Percentiles rank a stretch among this genome's conserved stretches.
Evolutionary conservation across 1,140 invertebrate species (phyloP).

Genomic region (Drosophila seguyi): DNA sequence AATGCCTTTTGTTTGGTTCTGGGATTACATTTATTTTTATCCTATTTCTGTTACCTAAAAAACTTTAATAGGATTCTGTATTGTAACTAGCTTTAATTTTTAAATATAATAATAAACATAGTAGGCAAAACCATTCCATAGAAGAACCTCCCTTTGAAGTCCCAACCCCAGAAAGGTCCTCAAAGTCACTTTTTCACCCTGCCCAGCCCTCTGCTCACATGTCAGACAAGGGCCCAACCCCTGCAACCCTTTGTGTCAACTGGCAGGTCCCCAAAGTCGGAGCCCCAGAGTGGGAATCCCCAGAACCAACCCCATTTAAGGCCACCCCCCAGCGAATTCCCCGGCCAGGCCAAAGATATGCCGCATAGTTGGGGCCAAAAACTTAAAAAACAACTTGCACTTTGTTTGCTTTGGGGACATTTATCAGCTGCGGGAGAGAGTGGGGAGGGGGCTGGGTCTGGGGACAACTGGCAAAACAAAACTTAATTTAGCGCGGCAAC

Average conservation of each 20-base stretch:
- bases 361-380: slow-evolving; percentile 72
- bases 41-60: too few relatives aligned
- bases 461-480: slow-evolving; percentile 66
- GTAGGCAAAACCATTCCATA: neutral
- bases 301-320: slow-evolving; percentile 1
- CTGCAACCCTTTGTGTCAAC: slow-evolving; percentile 58
- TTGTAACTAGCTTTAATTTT: slow-evolving; percentile 12
- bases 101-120: neutral
- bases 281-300: neutral
- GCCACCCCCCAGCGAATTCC: slow-evolving; percentile 19
- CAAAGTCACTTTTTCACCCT: slow-evolving; percentile 10
- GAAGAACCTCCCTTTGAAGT: slow-evolving; percentile 21
- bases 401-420: slow-evolving; percentile 80
- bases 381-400: slow-evolving; percentile 82
- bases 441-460: slow-evolving; percentile 11
- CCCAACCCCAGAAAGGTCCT: neutral
- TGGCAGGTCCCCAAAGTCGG: slow-evolving; percentile 61
- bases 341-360: slow-evolving; percentile 58
- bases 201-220: slow-evolving; percentile 7
- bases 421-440: slow-evolving; percentile 59
- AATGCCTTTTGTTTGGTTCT: slow-evolving; percentile 2
- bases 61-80: neutral
- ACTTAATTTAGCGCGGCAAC: slow-evolving; percentile 80
- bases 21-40: neutral
- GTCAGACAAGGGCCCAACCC: slow-evolving; percentile 25